phyloP scores from a whole-genome alignment of 2,113 vertebrate genomes.

The Corvus hawaiiensis region DNA sequence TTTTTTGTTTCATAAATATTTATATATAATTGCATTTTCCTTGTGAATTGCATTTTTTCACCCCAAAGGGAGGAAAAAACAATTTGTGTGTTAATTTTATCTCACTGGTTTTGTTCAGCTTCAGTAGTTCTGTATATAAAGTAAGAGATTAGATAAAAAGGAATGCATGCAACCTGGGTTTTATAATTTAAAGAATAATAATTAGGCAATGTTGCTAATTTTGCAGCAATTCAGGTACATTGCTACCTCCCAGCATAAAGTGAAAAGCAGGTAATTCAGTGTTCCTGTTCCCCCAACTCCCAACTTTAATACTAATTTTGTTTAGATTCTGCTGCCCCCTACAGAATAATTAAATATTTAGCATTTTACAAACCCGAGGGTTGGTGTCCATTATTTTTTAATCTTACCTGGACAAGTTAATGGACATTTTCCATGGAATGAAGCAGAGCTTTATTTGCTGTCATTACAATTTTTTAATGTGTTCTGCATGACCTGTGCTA shows the following conservation, averaged over 20 bases:
- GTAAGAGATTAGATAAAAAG: conserved; percentile 72
- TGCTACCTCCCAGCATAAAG: neutral
- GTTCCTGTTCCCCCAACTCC: neutral
- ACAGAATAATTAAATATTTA: conserved; percentile 49
- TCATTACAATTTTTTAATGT: neutral
- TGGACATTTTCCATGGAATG: neutral
- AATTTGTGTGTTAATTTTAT: conserved; percentile 82
- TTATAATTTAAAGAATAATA: conserved; percentile 69
- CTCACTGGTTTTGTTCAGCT: conserved; percentile 73
- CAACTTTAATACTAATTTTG: conserved; percentile 10
- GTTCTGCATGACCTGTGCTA: neutral
- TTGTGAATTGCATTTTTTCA: conserved; percentile 71
- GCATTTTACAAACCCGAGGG: neutral
- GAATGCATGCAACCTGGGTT: conserved; percentile 54
- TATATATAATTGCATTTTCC: conserved; percentile 69
- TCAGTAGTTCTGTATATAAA: conserved; percentile 71
- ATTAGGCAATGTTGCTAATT: conserved; percentile 66
- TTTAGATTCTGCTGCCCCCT: conserved; percentile 73
- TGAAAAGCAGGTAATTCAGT: conserved; percentile 6
- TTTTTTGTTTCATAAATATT: conserved; percentile 76
- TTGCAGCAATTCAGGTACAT: conserved; percentile 41
- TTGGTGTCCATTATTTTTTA: neutral
- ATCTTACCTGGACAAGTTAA: neutral
- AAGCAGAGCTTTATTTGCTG: neutral
- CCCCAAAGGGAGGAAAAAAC: conserved; percentile 74